Base-by-base conservation (phyloP, 2,113 vertebrate species). In the Lanius collurio region DNA sequence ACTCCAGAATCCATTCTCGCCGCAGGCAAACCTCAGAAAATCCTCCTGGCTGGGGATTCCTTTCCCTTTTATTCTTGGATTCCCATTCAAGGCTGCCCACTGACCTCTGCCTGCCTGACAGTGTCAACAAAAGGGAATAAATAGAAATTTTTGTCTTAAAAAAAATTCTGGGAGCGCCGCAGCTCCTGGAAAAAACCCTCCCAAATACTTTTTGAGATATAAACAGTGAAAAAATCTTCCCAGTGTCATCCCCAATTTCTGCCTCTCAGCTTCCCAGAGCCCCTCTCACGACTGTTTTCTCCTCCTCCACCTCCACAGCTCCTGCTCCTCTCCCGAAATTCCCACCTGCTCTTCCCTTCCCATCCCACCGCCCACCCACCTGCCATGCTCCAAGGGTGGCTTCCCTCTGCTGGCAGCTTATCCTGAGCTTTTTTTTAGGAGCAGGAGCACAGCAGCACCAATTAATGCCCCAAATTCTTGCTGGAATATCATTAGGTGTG, bases 81-180 rank as follows among this genome's bases (percentile, higher is more conserved):
- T 71, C 59, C 3, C 10, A 9, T 15, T 31, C 67, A 13, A 3
- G 37, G 44, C 15, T 76, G 7, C n/a, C 59, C 41, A 27, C 33
- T 30, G 37, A 77, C 27, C 28, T 57, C 35, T 39, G 18, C 13
- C n/a, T 67, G 53, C 8, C 21, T 52, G 39, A 17, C 13, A 12
- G 6, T 11, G 56, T 5, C 63, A 44, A 35, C 69, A 35, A 33
- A 80, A 83, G 26, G 6, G 2, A 49, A 65, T 5, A 57, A 57
- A 65, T 10, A n/a, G 0, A 49, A 57, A 9, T 5, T 22, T 39
- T 52, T 37, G 17, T 1, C 39, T 39, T 35, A 33, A 18, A n/a
- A 74, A 52, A 39, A 9, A 46, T 23, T 10, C 33, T 10, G 9
- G 3, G 17, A 60, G 3, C 1, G 1, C 8, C 2, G 0, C 63